Evolutionary conservation across 1,140 invertebrate species (phyloP), one percentile per base, ranked within the genome.

Genomic region (Triops cancriformis): DNA sequence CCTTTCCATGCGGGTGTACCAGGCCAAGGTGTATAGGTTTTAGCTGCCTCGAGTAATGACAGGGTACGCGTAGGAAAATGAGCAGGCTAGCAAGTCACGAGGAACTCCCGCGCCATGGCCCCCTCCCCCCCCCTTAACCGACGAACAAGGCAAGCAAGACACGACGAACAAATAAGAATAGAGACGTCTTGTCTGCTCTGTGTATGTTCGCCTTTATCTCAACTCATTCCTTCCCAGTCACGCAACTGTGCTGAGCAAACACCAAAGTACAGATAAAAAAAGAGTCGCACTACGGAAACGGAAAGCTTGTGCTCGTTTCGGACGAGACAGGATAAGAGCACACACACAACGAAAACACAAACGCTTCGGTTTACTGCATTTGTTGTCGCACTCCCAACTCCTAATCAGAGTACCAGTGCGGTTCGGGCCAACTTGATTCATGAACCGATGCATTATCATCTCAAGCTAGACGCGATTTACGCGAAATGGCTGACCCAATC

Each of bases 131-230:
- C 51, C 51, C 51, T 12, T 14, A 64, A 64, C 23, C 18, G 51
- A 64, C 51, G 51, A 23, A 64, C 51, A 64, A 64, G 51, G n/a
- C 45, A 23, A 51, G 45, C 45, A 23, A 51, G 45, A 64, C 51
- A 18, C 14, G 51, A 64, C 51, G 51, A 64, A 64, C 51, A 64
- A 64, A 64, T 64, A 64, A 64, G 51, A 64, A 64, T 64, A 64
- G 23, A 64, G 51, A 64, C 51, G 51, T 64, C 51, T 64, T 64
- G 51, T 64, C 51, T 18, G 23, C 31, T 37, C 31, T 37, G 51
- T 64, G 23, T 64, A 64, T 64, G 51, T 64, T 64, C 51, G 14
- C n/a, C 23, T 18, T 64, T 64, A 18, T 23, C 45, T 23, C 51
- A 64, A 64, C 51, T n/a, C 51, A 14, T 64, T 23, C 51, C 51